Evolutionary conservation across 2,797 vertebrate species (phyloP), one percentile per base, ranked within the genome.

Genomic region (Ambastaia sidthimunki): DNA sequence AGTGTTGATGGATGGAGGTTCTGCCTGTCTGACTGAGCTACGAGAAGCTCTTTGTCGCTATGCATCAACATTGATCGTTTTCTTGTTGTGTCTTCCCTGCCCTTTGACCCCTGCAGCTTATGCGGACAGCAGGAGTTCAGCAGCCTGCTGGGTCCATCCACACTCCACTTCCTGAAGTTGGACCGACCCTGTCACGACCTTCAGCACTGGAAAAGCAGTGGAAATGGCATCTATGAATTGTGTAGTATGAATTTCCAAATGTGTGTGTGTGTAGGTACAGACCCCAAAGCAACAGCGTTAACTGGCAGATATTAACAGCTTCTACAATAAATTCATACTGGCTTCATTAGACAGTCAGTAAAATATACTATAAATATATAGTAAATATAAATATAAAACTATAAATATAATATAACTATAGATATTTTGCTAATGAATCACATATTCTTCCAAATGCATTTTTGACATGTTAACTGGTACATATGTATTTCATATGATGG

Each of bases 51-150:
- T 83, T 85, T 71, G 72, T 87, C 82, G 37, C 65, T 80, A 80
- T 81, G 82, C 71, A 48, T 88, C 74, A 76, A 16, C 50, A 70
- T 75, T 62, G 71, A 78, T 47, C 77, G 82, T 66, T 76, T 41
- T 80, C 83, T 83, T 70, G 78, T 83, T 83, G 84, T 78, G 83
- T 67, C 57, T 86, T 69, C 10, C 7, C 28, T 54, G 70, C 66
- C 71, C 83, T 84, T 78, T 86, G 82, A 85, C 83, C 82, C 73
- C 76, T 37, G 34, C 1, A 19, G 67, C 50, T 74, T 50, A 80
- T 82, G 80, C 74, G 84, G 79, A 81, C 85, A 75, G 70, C 85
- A 86, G 85, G 83, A 78, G 80, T 62, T 67, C 41, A 23, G 74
- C 59, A 74, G 79, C 68, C 77, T 28, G 69, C 57, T 66, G 79